Percentiles rank a stretch among this genome's conserved stretches.
Evolutionary conservation across 2,797 vertebrate species (phyloP).

Genomic region (Sphenopsis melanotis): DNA sequence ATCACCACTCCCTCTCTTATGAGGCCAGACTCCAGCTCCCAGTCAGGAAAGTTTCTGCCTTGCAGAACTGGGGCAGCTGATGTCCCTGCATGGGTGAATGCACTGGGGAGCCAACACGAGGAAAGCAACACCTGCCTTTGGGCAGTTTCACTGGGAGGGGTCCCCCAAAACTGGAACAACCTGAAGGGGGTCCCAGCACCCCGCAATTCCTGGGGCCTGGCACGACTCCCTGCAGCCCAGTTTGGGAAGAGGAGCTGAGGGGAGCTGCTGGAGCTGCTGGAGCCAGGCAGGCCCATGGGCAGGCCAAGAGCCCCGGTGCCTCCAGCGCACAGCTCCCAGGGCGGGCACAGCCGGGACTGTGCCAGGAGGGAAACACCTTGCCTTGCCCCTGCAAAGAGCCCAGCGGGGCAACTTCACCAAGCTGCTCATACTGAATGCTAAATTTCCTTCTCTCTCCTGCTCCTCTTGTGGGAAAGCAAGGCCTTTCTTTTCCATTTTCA

Average conservation of each 20-base stretch:
- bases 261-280: too few species aligned
- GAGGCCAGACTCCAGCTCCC: not conserved
- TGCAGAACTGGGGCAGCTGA: not conserved
- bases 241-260: not conserved
- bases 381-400: not conserved
- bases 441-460: not conserved
- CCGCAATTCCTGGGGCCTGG: not conserved
- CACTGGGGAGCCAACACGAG: rapidly evolving
- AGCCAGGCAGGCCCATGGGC: rapidly evolving
- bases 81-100: rapidly evolving
- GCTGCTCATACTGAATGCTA: rapidly evolving
- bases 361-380: rapidly evolving
- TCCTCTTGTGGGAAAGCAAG: not conserved
- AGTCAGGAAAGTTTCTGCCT: rapidly evolving
- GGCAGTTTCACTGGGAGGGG: not conserved
- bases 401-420: not conserved
- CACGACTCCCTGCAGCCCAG: rapidly evolving
- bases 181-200: too few species aligned
- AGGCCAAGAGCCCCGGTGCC: rapidly evolving
- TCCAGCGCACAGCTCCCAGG: rapidly evolving
- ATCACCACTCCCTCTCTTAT: not conserved
- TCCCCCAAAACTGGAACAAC: rapidly evolving
- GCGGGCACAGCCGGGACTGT: not conserved
- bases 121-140: not conserved
- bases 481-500: not conserved